These are phyloP conservation scores for Fratercula arctica DNA, from an alignment of 2,797 vertebrate species.

Conservation along the genomic window DNA sequence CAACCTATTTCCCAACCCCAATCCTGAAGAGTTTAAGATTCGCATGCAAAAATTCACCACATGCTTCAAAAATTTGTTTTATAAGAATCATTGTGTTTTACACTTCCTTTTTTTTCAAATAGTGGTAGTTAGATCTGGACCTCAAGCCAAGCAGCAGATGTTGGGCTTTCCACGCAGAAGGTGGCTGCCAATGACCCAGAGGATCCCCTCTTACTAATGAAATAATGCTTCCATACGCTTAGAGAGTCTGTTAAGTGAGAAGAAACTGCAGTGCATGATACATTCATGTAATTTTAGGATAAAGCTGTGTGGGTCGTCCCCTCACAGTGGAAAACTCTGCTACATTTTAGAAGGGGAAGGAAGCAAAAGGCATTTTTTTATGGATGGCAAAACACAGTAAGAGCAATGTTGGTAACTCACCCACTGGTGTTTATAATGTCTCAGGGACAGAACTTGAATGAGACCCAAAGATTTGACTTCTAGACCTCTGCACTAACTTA, in stretches of 20 bases:
- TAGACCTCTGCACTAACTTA: not conserved
- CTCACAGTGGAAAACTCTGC: not conserved
- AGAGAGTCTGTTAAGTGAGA: not conserved
- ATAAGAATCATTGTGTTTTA: not conserved
- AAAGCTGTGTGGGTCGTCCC: not conserved
- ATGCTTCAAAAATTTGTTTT: not conserved
- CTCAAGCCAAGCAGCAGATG: slow-evolving; percentile 10
- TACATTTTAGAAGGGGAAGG: not conserved
- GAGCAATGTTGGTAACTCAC: not conserved
- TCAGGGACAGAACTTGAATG: not conserved
- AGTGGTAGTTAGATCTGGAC: not conserved
- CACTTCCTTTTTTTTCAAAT: not conserved
- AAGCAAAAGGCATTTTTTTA: not conserved
- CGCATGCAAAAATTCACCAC: not conserved
- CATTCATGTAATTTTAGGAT: not conserved
- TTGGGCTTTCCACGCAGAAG: not conserved
- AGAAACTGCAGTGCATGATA: not conserved
- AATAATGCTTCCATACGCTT: not conserved
- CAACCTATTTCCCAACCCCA: not conserved
- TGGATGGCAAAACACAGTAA: not conserved
- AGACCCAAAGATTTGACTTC: not conserved
- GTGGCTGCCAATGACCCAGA: not conserved
- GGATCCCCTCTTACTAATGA: not conserved
- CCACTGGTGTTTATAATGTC: not conserved
- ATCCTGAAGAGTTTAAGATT: not conserved